A percentile compares a stretch with the other conserved stretches of the same genome.
Evolutionary conservation across 2,797 vertebrate species (phyloP).

Genomic region (Myotis myotis): DNA sequence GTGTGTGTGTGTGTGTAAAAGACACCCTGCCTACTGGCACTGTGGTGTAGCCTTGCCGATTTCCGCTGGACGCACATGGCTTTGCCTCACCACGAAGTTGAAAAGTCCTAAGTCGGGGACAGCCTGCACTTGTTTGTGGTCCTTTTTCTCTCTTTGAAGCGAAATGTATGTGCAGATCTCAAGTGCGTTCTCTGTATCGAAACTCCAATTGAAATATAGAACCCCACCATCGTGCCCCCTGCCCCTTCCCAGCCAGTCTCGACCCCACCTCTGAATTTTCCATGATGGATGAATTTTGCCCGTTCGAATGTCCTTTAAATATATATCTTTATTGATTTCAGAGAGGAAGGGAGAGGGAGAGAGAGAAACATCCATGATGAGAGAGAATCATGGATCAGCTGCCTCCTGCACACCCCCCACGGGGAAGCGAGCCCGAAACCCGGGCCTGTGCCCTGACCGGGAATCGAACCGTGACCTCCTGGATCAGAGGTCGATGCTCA

Average conservation of each 20-base stretch:
- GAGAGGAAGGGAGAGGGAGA: no score
- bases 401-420: no score
- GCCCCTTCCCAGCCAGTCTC: rapidly evolving
- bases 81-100: neutral
- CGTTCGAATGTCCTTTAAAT: neutral
- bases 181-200: rapidly evolving
- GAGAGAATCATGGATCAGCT: no score
- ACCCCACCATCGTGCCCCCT: rapidly evolving
- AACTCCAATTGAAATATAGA: rapidly evolving
- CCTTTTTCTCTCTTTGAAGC: neutral
- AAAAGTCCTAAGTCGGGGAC: neutral
- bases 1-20: no score
- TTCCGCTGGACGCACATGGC: rapidly evolving
- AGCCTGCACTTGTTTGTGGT: neutral
- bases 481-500: no score
- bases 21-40: neutral
- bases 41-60: rapidly evolving
- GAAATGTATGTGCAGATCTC: rapidly evolving
- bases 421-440: no score
- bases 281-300: neutral
- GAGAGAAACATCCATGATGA: no score
- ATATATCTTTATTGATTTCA: no score
- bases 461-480: no score
- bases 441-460: no score
- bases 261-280: neutral